A percentile compares a stretch with the other conserved stretches of the same genome.
phyloP scores from a whole-genome alignment of 1,140 invertebrate genomes.

The Drosophila eugracilis region DNA sequence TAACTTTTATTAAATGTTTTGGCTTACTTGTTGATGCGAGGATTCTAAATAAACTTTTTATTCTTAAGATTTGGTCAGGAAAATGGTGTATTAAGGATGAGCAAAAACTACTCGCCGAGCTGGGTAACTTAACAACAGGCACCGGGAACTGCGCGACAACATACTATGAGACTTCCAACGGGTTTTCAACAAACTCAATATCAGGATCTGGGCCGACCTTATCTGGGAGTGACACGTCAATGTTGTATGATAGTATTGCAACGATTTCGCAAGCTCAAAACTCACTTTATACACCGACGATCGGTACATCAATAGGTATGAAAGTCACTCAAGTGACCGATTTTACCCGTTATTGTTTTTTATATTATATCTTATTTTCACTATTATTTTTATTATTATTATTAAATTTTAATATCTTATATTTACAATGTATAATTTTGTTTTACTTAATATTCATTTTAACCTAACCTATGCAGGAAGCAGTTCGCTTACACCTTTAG shows the following conservation, averaged over 20 bases:
- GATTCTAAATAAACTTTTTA: background rate
- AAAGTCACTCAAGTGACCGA: conserved; percentile 69
- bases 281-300: conserved; percentile 90
- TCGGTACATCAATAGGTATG: conserved; percentile 91
- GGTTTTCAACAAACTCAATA: conserved; percentile 86
- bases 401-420: conserved; percentile 2
- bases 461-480: conserved; percentile 84
- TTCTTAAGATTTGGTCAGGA: conserved; percentile 90
- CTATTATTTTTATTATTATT: conserved; percentile 9
- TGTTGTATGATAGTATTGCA: conserved; percentile 90
- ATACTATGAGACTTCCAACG: conserved; percentile 88
- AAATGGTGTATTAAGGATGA: conserved; percentile 96
- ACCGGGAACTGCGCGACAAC: conserved; percentile 75
- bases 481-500: conserved; percentile 90
- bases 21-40: too few species aligned
- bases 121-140: conserved; percentile 87
- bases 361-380: conserved; percentile 16
- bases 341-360: background rate
- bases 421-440: conserved; percentile 9
- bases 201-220: conserved; percentile 81
- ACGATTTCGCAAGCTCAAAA: conserved; percentile 90
- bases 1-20: too few species aligned
- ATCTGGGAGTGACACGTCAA: conserved; percentile 61
- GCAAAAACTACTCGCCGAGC: conserved; percentile 92
- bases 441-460: conserved; percentile 35